Evolutionary conservation across 1,140 invertebrate genomes (phyloP).

Genomic region (Drosophila dunni): DNA sequence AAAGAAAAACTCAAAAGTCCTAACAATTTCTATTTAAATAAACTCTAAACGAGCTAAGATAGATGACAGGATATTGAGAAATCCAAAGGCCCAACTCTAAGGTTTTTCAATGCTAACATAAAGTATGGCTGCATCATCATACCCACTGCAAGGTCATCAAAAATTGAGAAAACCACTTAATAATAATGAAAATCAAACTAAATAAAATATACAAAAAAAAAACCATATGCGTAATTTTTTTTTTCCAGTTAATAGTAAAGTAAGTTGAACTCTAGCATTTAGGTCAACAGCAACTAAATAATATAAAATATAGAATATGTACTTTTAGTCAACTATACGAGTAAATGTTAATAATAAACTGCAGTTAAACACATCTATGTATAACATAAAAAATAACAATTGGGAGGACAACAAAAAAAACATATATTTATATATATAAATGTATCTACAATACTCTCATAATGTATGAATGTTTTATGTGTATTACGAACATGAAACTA

Average conservation of each 20-base stretch:
- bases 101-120: not conserved
- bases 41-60: too few species aligned
- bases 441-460: conserved; percentile 10
- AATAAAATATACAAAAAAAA: conserved; percentile 27
- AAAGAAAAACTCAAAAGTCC: not conserved
- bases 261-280: conserved; percentile 73
- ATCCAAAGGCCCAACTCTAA: not conserved
- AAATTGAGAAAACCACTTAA: conserved; percentile 16
- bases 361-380: conserved; percentile 29
- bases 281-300: conserved; percentile 39
- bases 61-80: not conserved
- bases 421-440: conserved; percentile 7
- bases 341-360: conserved; percentile 47
- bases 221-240: conserved; percentile 53
- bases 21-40: too few species aligned
- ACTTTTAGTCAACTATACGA: conserved; percentile 58
- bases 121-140: not conserved
- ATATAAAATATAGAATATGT: conserved; percentile 49
- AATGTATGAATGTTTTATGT: conserved; percentile 23
- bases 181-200: conserved; percentile 22
- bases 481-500: conserved; percentile 50
- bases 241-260: conserved; percentile 57
- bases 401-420: conserved; percentile 4
- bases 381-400: conserved; percentile 32
- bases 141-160: conserved; percentile 16